Conservation (phyloP, 2,888 invertebrate genomes). For the Hydroisotoma schaefferi region DNA sequence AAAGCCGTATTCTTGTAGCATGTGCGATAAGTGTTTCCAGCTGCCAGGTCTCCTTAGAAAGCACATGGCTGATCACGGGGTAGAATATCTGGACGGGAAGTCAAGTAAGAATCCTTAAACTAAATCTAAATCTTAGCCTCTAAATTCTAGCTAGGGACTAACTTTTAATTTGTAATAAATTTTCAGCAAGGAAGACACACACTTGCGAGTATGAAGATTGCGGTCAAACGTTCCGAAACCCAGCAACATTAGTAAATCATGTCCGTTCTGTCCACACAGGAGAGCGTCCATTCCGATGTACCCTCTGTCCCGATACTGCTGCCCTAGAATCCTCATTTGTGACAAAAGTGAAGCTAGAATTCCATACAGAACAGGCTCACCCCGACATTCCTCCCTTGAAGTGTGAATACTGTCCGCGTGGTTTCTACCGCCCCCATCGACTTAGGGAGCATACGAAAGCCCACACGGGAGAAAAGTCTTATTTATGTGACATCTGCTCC, state of each 20-base stretch:
- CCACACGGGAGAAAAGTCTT: conserved; percentile 30
- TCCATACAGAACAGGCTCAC: conserved; percentile 34
- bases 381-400: conserved; percentile 33
- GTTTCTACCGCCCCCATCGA: conserved; percentile 34
- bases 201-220: conserved; percentile 13
- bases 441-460: conserved; percentile 20
- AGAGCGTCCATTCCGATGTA: conserved; percentile 33
- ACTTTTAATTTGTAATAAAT: too few relatives aligned
- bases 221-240: conserved; percentile 25
- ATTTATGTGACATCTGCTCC: conserved; percentile 40
- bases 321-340: too few relatives aligned
- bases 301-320: conserved; percentile 22
- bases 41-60: conserved; percentile 25
- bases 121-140: not conserved
- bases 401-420: conserved; percentile 35
- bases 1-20: conserved; percentile 27
- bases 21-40: conserved; percentile 28
- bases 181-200: not conserved
- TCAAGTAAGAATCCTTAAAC: too few relatives aligned
- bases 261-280: conserved; percentile 25
- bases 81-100: too few relatives aligned
- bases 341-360: conserved; percentile 28
- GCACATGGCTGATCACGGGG: conserved; percentile 15
- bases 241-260: conserved; percentile 26
- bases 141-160: not conserved